Base-by-base conservation (phyloP, 2,888 invertebrate genomes). In the Chaetogeoica ovagalla region DNA sequence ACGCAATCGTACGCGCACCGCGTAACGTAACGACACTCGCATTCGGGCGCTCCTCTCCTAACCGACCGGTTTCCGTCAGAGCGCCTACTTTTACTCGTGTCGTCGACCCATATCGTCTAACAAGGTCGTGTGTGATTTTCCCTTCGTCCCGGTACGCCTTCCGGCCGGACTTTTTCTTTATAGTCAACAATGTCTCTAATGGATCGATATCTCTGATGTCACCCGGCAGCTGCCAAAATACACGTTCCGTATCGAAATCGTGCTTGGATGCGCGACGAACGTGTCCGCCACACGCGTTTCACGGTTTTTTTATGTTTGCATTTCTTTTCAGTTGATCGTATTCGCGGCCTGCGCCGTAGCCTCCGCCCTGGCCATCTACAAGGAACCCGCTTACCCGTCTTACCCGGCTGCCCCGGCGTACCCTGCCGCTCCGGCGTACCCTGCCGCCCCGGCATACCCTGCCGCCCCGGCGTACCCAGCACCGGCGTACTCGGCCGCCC, bases 261-360 rank as follows among this genome's bases (percentile, higher is more conserved):
- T 21, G 8, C 21, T 15, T n/a, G 15, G 21, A 39, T 7, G 39
- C 39, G 39, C 39, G 39, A 39, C 39, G 39, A 39, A n/a, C n/a
- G n/a, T n/a, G n/a, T n/a, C n/a, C n/a, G n/a, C n/a, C n/a, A n/a
- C n/a, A 30, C 30, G 30, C 30, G 30, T 30, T 30, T 7, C n/a
- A n/a, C 43, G 43, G 43, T 5, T 43, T 1, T 9, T 7, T 5
- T 6, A 2, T 5, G 2, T 71, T 37, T 52, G 11, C 15, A n/a
- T 62, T 70, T 43, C 37, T n/a, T 83, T 81, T 19, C 83, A 83
- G 83, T 43, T 82, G 43, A 86, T 83, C 76, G 66, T 84, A 21
- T 79, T 83, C 43, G 85, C 85, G 15, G 83, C 85, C 4, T 86
- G 85, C 83, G 85, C 85, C 76, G 83, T 81, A 17, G 72, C 84